Evolutionary conservation across 2,888 invertebrate species (phyloP).

Genomic region (Malthinus seriepunctatus): DNA sequence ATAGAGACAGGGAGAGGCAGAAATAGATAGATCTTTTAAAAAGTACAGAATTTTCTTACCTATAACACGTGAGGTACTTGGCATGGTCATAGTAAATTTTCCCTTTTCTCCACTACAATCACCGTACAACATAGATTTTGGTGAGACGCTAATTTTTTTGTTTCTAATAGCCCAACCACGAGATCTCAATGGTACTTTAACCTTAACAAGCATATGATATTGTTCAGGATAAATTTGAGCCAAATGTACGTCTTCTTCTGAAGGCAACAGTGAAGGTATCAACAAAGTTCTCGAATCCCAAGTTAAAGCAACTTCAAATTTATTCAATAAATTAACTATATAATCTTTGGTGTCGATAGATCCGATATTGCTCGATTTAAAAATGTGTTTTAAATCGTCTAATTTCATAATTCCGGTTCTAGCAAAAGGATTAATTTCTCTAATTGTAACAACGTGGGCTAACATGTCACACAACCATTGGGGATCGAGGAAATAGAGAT

Average conservation of each 20-base stretch:
- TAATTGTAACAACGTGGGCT: conserved; percentile 93
- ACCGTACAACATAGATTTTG: conserved; percentile 53
- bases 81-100: conserved; percentile 50
- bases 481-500: conserved; percentile 94
- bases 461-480: conserved; percentile 99
- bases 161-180: conserved; percentile 68
- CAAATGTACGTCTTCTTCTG: conserved; percentile 67
- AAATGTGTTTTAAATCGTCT: conserved; percentile 88
- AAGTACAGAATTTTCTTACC: conserved; percentile 23
- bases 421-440: conserved; percentile 97
- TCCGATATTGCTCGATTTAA: conserved; percentile 83
- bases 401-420: conserved; percentile 91
- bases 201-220: conserved; percentile 53
- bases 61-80: conserved; percentile 35
- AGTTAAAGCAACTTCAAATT: conserved; percentile 95
- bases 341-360: conserved; percentile 74
- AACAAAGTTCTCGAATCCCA: conserved; percentile 92
- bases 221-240: conserved; percentile 53
- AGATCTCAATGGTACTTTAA: conserved; percentile 64
- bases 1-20: too few species aligned
- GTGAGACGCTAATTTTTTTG: conserved; percentile 61
- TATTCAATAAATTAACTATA: conserved; percentile 88
- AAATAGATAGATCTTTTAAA: conserved; percentile 17
- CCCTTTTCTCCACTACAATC: conserved; percentile 43
- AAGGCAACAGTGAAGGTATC: conserved; percentile 90